Base-by-base conservation (phyloP, 2,113 vertebrate genomes). In the Microcebus jonahi region DNA sequence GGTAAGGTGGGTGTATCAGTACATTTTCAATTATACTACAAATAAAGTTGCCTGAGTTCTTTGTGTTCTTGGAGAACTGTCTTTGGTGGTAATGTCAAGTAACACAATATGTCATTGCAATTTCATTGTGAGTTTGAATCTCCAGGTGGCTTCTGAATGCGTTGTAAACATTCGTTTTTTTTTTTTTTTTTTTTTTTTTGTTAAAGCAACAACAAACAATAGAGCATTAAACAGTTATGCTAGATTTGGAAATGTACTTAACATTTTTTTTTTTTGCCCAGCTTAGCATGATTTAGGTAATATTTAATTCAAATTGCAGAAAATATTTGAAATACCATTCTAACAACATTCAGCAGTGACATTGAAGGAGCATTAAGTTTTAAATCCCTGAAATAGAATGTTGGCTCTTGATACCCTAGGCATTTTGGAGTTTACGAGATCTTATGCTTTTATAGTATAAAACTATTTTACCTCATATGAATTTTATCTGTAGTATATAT, bases 301-400 rank as follows among this genome's bases (percentile, higher is more conserved):
- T 98, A 97, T 98, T 98, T 97, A 98, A 98, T 97, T 97, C 96
- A 98, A 97, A 98, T 98, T 98, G 96, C 96, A 98, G 98, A 97
- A 98, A 98, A 98, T 98, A 98, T 96, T 98, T 98, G 95, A 98
- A 98, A 98, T 98, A 97, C 95, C 95, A 97, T 98, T 98, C 90
- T 98, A 97, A 98, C 96, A 98, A 97, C 96, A 97, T 98, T 96
- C 97, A 98, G 95, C 96, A 98, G 97, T 97, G 97, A 97, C 98
- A 98, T 97, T 98, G 98, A 98, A 98, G 96, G 90, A 98, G 96
- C 81, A 94, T 98, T 98, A 98, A 97, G 88, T 98, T 98, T 98
- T 97, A 98, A 81, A 98, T 98, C 88, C 93, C 91, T 98, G 91
- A 98, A 98, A 97, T 92, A 95, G 94, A 98, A 91, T 96, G 36